A percentile compares a stretch with the other conserved stretches of the same genome.
Evolutionary conservation across 2,888 invertebrate genomes (phyloP).

Genomic region (Microctonus brassicae): DNA sequence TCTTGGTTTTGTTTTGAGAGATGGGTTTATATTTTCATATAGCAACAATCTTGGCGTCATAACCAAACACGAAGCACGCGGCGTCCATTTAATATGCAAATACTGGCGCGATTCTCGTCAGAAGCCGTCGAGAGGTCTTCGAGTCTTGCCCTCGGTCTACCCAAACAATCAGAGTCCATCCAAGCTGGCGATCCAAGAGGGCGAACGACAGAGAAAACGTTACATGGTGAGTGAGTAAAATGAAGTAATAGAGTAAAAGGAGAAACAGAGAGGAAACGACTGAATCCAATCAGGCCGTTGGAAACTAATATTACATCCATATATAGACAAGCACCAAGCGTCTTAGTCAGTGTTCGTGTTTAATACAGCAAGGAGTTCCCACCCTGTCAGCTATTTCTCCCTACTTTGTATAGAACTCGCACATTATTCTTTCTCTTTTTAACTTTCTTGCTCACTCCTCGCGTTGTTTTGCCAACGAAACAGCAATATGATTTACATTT

Average conservation of each 20-base stretch:
- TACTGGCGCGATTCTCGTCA: conserved; percentile 31
- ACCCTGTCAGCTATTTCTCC: conserved; percentile 25
- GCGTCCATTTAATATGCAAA: conserved; percentile 39
- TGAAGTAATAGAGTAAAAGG: conserved; percentile 33
- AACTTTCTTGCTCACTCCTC: conserved; percentile 33
- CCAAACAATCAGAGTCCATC: conserved; percentile 49
- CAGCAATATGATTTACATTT: conserved; percentile 69
- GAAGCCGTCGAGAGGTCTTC: conserved; percentile 20
- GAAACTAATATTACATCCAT: conserved; percentile 52
- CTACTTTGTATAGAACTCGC: neutral
- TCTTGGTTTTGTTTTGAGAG: neutral
- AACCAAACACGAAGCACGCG: conserved; percentile 31
- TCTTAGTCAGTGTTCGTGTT: conserved; percentile 51
- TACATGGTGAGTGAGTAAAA: neutral
- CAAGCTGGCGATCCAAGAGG: conserved; percentile 35
- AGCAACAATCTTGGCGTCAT: conserved; percentile 19
- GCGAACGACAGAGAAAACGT: conserved; percentile 48
- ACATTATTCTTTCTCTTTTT: neutral
- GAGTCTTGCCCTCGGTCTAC: conserved; percentile 29
- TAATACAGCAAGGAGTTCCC: conserved; percentile 48
- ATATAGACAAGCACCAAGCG: conserved; percentile 32
- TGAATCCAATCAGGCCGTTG: conserved; percentile 52
- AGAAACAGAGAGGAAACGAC: conserved; percentile 22
- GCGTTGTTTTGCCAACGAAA: conserved; percentile 39
- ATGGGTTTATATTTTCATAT: conserved; percentile 1